A percentile compares a stretch with the other conserved stretches of the same genome.
These are phyloP conservation scores for Trachelus iudaicus DNA, from an alignment of 2,888 invertebrate species.

Conservation along the genomic window DNA sequence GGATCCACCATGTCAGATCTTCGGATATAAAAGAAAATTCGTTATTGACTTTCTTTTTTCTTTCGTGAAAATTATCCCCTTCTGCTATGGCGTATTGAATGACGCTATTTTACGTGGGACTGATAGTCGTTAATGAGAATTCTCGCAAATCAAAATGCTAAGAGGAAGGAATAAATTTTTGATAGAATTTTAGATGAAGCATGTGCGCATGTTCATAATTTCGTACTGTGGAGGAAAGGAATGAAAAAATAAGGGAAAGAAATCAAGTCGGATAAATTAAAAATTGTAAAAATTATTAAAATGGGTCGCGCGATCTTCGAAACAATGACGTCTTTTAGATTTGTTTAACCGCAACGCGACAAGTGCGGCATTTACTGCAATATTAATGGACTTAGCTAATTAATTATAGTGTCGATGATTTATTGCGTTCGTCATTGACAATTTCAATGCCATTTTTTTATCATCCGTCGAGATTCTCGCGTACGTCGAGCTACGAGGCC, in stretches of 20 bases:
- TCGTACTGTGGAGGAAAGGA: slow-evolving; percentile 8
- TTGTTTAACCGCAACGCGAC: slow-evolving; percentile 23
- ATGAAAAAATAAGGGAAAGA: background rate
- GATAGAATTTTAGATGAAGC: slow-evolving; percentile 26
- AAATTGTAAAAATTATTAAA: too few species aligned
- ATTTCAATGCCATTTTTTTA: too few species aligned
- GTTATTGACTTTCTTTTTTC: too few species aligned
- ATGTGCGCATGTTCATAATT: too few species aligned
- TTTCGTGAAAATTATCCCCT: too few species aligned
- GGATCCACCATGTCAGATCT: too few species aligned
- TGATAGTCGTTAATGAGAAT: slow-evolving; percentile 16
- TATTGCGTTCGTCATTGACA: background rate
- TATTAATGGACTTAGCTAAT: slow-evolving; percentile 45
- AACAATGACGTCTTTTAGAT: background rate
- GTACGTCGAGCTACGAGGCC: background rate
- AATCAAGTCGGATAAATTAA: too few species aligned
- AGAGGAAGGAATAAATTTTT: slow-evolving; percentile 24
- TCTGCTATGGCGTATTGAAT: too few species aligned
- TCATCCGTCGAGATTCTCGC: background rate
- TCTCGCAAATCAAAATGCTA: slow-evolving; percentile 38
- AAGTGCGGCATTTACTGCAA: slow-evolving; percentile 39
- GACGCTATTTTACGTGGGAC: too few species aligned
- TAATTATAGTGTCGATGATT: slow-evolving; percentile 42
- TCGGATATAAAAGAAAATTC: too few species aligned
- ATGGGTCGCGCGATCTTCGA: too few species aligned